Base-by-base conservation (phyloP, 2,113 vertebrate genomes). In the Noturus placidus region DNA sequence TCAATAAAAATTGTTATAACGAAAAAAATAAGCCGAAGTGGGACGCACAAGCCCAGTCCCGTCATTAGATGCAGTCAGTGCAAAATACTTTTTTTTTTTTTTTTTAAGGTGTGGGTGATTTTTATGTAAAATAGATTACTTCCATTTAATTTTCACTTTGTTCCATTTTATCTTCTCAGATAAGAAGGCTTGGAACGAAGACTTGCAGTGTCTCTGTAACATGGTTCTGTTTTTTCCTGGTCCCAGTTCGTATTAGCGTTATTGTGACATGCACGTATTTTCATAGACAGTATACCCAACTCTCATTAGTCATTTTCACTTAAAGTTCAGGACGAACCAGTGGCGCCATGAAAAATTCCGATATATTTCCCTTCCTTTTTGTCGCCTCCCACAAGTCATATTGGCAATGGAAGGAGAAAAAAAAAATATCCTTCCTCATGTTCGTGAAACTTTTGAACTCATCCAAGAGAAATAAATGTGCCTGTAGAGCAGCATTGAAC, bases 391-490 rank as follows among this genome's bases (percentile, higher is more conserved):
- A n/a, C n/a, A n/a, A 38, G 2, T 30, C n/a, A 69, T 33, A 19
- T 15, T 69, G n/a, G 67, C 67, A 19, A 3, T 69, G 42, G 6
- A 46, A 46, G 42, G 67, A 22, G n/a, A 5, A 46, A 46, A 9
- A 46, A 22, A 35, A 6, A 5, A 35, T 35, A 70, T 70, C 67
- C 67, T 70, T 70, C 5, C 5, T 35, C 67, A 17, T 38, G 33
- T 70, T 17, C n/a, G 15, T 30, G 14, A 4, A 30, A 33, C n/a
- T 35, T 69, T 30, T 69, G 5, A 69, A 70, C 42, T 74, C 20
- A 10, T 35, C 33, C 67, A 85, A 85, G 13, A 54, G 20, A 85
- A 85, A 57, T 74, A 74, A 74, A 85, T 25, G 14, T 54, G 19
- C 69, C 14, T 33, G n/a, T 33, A 69, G 22, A 9, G 25, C 61